A percentile compares a stretch with the other conserved stretches of the same genome.
Conservation (phyloP, 2,113 vertebrate species). For the Xiphias gladius region DNA sequence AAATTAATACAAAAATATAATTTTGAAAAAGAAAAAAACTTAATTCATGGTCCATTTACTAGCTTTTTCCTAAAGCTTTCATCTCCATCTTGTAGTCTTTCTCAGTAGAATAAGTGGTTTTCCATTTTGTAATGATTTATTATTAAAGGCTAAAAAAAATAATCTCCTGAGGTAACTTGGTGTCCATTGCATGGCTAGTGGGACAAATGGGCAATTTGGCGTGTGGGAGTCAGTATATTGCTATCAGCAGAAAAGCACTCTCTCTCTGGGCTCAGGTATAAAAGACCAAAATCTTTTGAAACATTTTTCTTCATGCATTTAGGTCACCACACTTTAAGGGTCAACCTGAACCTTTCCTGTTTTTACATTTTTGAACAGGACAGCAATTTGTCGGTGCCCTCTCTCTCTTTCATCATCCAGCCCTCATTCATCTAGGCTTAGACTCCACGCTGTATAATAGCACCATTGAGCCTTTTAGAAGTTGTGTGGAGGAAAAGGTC, state of each 20-base stretch:
- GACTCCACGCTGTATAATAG: background rate
- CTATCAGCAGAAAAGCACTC: background rate
- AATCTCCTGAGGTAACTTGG: background rate
- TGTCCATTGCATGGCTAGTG: background rate
- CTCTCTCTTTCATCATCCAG: background rate
- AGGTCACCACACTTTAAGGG: background rate
- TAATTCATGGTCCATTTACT: background rate
- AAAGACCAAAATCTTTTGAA: background rate
- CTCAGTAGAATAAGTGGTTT: background rate
- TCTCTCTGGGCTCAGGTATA: background rate
- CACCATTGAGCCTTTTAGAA: slow-evolving; percentile 9
- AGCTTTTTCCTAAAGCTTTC: background rate
- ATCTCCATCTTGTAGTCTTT: background rate
- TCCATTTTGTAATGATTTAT: background rate
- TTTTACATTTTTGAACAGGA: background rate
- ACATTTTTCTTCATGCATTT: background rate
- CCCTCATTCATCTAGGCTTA: background rate
- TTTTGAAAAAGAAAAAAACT: background rate
- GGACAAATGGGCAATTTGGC: background rate
- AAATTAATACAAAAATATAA: background rate
- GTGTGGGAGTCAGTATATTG: background rate
- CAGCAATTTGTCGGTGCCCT: background rate
- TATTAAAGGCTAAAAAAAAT: background rate
- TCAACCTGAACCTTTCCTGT: background rate
- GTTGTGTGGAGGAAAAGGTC: slow-evolving; percentile 34